Evolutionary conservation across 2,888 invertebrate genomes (phyloP), one percentile per base, ranked within the genome.

Genomic region (Ennomos fuscantarius): DNA sequence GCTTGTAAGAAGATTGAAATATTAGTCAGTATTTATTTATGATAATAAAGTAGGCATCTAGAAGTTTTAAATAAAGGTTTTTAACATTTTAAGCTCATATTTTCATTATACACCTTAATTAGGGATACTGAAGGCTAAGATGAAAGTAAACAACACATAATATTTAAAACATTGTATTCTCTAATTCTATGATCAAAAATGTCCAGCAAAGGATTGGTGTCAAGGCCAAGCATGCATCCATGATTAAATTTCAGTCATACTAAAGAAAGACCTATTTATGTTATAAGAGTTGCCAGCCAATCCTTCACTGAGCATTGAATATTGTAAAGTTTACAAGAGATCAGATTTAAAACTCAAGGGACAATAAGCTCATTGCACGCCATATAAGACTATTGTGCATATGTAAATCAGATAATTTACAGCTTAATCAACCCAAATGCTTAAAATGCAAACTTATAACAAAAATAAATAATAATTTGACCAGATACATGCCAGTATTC

Each of bases 271-370:
- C 46, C 12, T 45, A 35, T 39, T 48, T 24, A 12, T 35, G 34
- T 43, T 35, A 43, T 37, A 24, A 39, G 42, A 39, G 62, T 62
- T 79, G 74, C 79, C 70, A 67, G 62, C 79, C 82, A 89, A 89
- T 84, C 80, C 81, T 84, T 76, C 82, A 80, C 76, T 70, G 66
- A 78, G 76, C 59, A 84, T 73, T 66, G 70, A 69, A 76, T 79
- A 85, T 83, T 89, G 84, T 87, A 86, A 84, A 87, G 81, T 89
- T 87, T 73, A 88, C 86, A 86, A 89, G 90, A 91, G 91, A 89
- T 88, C 86, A 86, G 83, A 71, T 85, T 82, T 75, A 70, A 82
- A 84, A 84, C 72, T 78, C 65, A 65, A 73, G 78, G 78, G 83
- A 80, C 76, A 79, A 76, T 83, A 87, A 87, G 86, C 86, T 87